These are phyloP conservation scores for Anthophora plumipes DNA, from an alignment of 2,888 invertebrate genomes.

Conservation along the genomic window DNA sequence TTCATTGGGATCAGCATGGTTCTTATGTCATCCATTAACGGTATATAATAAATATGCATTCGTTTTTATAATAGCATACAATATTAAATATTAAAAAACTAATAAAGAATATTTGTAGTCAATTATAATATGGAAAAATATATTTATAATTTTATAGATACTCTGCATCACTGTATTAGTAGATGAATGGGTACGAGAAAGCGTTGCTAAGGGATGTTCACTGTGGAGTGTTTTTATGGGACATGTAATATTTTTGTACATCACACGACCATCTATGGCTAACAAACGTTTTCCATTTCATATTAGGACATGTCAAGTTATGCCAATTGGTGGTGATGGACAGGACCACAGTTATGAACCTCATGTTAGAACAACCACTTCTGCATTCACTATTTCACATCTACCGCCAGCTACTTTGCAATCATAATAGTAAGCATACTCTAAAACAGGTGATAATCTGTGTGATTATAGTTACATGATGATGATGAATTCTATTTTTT, in stretches of 20 bases:
- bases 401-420: slow-evolving; percentile 38
- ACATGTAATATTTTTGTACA: slow-evolving; percentile 77
- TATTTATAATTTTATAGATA: slow-evolving; percentile 86
- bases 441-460: slow-evolving; percentile 20
- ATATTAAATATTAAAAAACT: slow-evolving; percentile 8
- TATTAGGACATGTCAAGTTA: slow-evolving; percentile 80
- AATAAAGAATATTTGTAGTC: slow-evolving; percentile 8
- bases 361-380: slow-evolving; percentile 59
- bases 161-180: slow-evolving; percentile 88
- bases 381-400: slow-evolving; percentile 75
- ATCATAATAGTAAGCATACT: slow-evolving; percentile 40
- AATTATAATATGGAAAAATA: slow-evolving; percentile 18
- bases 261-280: slow-evolving; percentile 78
- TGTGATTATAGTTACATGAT: slow-evolving; percentile 8
- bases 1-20: slow-evolving; percentile 80
- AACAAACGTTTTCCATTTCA: slow-evolving; percentile 81
- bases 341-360: slow-evolving; percentile 80
- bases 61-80: neutral
- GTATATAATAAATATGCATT: slow-evolving; percentile 64
- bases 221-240: slow-evolving; percentile 79
- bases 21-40: slow-evolving; percentile 79
- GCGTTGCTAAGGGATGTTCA: slow-evolving; percentile 86
- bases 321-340: slow-evolving; percentile 76
- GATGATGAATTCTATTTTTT: neutral
- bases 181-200: slow-evolving; percentile 92